Evolutionary conservation across 1,140 invertebrate species (phyloP), one percentile per base, ranked within the genome.

Genomic region (Pseudomyrmex dendroicus): DNA sequence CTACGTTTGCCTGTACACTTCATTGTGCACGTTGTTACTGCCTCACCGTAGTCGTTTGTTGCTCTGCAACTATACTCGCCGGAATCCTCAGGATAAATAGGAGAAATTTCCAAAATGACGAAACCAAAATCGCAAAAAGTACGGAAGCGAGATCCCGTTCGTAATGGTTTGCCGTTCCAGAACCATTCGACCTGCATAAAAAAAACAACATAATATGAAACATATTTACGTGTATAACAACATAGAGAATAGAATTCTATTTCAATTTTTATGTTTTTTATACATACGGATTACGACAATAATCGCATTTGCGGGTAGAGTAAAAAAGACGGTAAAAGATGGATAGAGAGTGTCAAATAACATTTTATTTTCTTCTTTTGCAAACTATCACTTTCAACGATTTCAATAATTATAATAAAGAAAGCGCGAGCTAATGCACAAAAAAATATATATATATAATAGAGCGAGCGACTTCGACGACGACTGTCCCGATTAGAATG

Each of bases 81-180:
- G 73, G 97, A 98, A 91, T 99, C 98, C 95, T 99, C 98, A 2
- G 98, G 97, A 93, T 99, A 98, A n/a, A 98, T 97, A 0, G 98
- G 98, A 3, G 98, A 98, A 82, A 99, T 98, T 95, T 99, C 98
- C 83, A 98, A 94, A 87, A 99, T 98, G 15, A 98, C 98, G 91
- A 99, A 99, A 62, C 98, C 98, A 94, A 99, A 99, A 93, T 99
- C 98, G 91, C 98, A 98, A 96, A 99, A 99, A 64, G 97, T 98
- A 67, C 98, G 96, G 95, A 99, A 98, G 86, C 98, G 95, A 15
- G 98, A 98, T 68, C 97, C 98, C 54, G 98, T 97, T 93, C 96
- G 97, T 59, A 99, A 94, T 35, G 98, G 97, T 94, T 98, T 97
- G 72, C 98, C 98, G 93, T 99, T 98, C 97, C 97, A 98, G 95